A percentile compares a stretch with the other conserved stretches of the same genome.
Conservation (phyloP, 2,113 vertebrate species). For the Oryzias melastigma region DNA sequence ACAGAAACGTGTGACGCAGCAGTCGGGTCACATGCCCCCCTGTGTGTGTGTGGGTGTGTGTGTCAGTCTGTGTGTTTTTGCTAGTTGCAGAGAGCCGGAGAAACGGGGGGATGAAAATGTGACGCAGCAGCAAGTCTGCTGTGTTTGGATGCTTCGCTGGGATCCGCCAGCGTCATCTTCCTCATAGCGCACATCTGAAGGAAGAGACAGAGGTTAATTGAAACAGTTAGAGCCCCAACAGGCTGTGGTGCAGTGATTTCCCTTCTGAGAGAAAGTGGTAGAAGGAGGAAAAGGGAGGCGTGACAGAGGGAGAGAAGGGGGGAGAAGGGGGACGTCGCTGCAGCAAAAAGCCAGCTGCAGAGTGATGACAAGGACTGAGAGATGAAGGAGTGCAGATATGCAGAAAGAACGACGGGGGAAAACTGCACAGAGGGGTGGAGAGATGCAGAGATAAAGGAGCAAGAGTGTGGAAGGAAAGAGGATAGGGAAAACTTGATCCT, state of each 20-base stretch:
- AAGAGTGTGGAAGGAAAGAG: not conserved
- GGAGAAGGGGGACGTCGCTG: slow-evolving; percentile 44
- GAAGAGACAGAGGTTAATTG: slow-evolving; percentile 19
- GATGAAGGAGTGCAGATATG: slow-evolving; percentile 39
- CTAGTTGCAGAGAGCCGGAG: slow-evolving; percentile 13
- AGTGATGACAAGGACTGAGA: slow-evolving; percentile 44
- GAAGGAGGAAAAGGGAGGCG: slow-evolving; percentile 28
- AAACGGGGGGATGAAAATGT: slow-evolving; percentile 24
- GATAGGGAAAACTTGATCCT: not conserved
- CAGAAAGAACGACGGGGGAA: not conserved
- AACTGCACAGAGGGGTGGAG: slow-evolving; percentile 3
- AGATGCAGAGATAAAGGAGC: fast-evolving
- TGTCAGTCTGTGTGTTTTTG: slow-evolving; percentile 14
- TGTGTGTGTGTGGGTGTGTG: too few relatives aligned
- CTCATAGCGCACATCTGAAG: slow-evolving; percentile 37
- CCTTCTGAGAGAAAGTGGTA: slow-evolving; percentile 51
- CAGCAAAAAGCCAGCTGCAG: slow-evolving; percentile 68
- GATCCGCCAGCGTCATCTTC: slow-evolving; percentile 28
- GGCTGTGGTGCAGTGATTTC: slow-evolving; percentile 63
- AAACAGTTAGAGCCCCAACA: slow-evolving; percentile 33
- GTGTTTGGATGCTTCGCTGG: slow-evolving; percentile 2
- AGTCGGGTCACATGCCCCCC: slow-evolving; percentile 26
- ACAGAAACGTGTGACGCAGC: slow-evolving; percentile 37
- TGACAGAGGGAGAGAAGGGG: slow-evolving; percentile 27
- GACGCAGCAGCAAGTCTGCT: slow-evolving; percentile 48